phyloP scores from a whole-genome alignment of 1,140 invertebrate species.

The Sminthurinus signatus region DNA sequence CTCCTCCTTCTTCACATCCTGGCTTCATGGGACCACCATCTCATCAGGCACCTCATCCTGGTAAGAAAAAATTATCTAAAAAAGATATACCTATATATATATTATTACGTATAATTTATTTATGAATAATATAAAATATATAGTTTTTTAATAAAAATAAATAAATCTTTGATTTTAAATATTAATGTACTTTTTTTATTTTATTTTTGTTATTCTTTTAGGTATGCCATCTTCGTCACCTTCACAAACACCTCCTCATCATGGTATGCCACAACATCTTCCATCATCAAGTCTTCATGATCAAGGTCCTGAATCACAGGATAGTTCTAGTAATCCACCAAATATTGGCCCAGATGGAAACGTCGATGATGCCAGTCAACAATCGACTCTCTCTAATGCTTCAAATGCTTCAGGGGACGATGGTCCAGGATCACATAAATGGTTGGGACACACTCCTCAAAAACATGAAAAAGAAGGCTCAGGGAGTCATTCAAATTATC shows the following conservation, averaged over 20 bases:
- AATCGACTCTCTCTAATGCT: constrained; percentile 82
- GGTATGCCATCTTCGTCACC: constrained; percentile 42
- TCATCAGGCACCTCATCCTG: too few species aligned
- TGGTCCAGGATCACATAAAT: constrained; percentile 57
- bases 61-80: too few species aligned
- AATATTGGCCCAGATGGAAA: constrained; percentile 71
- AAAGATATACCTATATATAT: too few species aligned
- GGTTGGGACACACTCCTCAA: too few species aligned
- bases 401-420: constrained; percentile 80
- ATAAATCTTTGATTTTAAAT: too few species aligned
- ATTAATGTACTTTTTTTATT: too few species aligned
- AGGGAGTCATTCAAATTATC: constrained; percentile 43
- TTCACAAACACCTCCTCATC: constrained; percentile 40
- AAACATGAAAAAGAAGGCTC: constrained; percentile 60
- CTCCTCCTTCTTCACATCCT: constrained; percentile 45
- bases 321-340: constrained; percentile 38
- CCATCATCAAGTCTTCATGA: constrained; percentile 44
- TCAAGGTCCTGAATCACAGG: constrained; percentile 40
- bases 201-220: too few species aligned
- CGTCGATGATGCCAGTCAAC: constrained; percentile 81
- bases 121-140: too few species aligned
- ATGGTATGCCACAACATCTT: constrained; percentile 56
- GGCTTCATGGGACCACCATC: constrained; percentile 47
- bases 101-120: too few species aligned
- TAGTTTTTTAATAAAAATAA: too few species aligned